These are phyloP conservation scores for Chydorus sphaericus DNA, from an alignment of 2,888 invertebrate genomes.

Conservation along the genomic window DNA sequence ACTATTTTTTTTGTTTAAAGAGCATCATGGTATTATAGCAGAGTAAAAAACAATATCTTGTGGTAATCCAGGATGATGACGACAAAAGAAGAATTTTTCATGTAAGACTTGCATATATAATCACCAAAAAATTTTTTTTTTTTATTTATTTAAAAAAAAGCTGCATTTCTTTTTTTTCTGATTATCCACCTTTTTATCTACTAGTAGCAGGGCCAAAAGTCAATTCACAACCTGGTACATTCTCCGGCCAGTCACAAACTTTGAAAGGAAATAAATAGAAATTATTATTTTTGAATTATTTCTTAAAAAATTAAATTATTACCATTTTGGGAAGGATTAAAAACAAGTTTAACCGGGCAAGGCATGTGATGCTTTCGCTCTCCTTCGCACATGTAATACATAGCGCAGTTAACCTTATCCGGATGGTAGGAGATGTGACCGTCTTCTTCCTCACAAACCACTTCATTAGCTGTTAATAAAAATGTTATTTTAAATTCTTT, in stretches of 20 bases:
- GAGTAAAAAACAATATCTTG: no score
- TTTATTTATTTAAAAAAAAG: background rate
- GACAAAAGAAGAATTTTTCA: no score
- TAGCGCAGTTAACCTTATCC: conserved; percentile 79
- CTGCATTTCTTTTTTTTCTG: background rate
- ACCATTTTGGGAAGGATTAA: conserved; percentile 76
- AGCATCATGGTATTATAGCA: no score
- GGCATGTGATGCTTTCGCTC: conserved; percentile 93
- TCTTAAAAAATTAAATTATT: background rate
- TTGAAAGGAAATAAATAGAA: background rate
- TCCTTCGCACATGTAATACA: conserved; percentile 93
- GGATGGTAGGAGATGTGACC: conserved; percentile 89
- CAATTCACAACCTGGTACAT: conserved; percentile 62
- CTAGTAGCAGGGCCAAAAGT: background rate
- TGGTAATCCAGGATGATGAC: no score
- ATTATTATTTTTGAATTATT: background rate
- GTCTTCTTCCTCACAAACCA: conserved; percentile 79
- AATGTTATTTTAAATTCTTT: background rate
- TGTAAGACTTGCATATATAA: no score
- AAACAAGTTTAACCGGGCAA: conserved; percentile 79
- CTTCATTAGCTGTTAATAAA: conserved; percentile 68
- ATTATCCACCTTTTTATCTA: background rate
- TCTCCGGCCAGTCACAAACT: conserved; percentile 88
- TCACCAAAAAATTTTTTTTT: background rate
- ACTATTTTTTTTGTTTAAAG: no score